These are phyloP conservation scores for Myotis daubentonii DNA, from an alignment of 2,797 vertebrate species.

Conservation along the genomic window DNA sequence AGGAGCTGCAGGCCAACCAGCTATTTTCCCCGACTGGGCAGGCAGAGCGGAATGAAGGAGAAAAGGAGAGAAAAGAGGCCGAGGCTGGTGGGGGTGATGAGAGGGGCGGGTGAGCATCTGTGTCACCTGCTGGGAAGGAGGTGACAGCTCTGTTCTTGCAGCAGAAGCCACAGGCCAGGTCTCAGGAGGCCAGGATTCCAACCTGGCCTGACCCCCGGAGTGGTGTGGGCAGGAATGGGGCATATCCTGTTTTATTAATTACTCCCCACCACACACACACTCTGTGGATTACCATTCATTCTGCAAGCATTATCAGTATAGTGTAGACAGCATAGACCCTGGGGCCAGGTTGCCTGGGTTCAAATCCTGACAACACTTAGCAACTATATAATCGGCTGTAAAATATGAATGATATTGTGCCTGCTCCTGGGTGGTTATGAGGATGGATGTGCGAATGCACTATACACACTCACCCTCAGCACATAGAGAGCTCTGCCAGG, in stretches of 20 bases:
- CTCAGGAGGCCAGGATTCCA: background rate
- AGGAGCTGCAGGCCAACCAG: background rate
- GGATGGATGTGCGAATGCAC: background rate
- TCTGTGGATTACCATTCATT: background rate
- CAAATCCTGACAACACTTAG: background rate
- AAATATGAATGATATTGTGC: background rate
- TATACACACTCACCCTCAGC: background rate
- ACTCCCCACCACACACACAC: background rate
- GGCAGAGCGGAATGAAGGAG: background rate
- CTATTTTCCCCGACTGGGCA: slow-evolving; percentile 1
- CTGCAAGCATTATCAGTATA: background rate
- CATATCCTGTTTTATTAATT: background rate
- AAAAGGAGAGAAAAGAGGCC: background rate
- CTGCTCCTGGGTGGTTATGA: background rate
- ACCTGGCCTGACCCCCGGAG: background rate
- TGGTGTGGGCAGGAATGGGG: fast-evolving
- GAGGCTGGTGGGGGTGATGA: fast-evolving
- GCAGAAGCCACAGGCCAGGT: background rate
- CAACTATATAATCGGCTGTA: background rate
- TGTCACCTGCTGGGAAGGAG: background rate
- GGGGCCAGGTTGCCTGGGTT: background rate
- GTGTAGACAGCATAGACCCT: fast-evolving
- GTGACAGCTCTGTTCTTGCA: background rate
- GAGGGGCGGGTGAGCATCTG: background rate
- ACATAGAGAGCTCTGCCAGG: background rate